These are phyloP conservation scores for Onthophagus taurus DNA, from an alignment of 1,140 invertebrate genomes.

Conservation along the genomic window DNA sequence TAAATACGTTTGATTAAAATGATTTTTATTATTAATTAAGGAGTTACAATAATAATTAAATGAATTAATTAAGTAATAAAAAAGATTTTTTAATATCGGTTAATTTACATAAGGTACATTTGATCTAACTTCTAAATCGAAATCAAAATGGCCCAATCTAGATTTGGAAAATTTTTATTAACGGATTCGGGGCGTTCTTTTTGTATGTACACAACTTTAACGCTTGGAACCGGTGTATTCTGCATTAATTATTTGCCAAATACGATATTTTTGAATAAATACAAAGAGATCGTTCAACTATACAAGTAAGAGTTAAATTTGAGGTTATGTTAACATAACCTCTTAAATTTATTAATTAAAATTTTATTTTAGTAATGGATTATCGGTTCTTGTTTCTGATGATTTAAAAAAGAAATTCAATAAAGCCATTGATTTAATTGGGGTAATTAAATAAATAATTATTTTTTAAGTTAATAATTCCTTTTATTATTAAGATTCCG, in stretches of 20 bases:
- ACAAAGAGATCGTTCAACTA: conserved; percentile 41
- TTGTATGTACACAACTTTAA: conserved; percentile 17
- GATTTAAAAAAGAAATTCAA: conserved; percentile 36
- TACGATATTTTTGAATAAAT: conserved; percentile 42
- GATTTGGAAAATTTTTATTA: conserved; percentile 24
- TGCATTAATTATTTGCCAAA: conserved; percentile 39
- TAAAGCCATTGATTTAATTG: conserved; percentile 41
- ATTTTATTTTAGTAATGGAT: conserved; percentile 37
- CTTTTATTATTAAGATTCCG: conserved; percentile 35
- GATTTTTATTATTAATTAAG: too few relatives aligned
- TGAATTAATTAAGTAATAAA: too few relatives aligned
- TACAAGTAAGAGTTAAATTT: conserved; percentile 28
- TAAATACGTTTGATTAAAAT: too few relatives aligned
- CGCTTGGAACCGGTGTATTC: conserved; percentile 23
- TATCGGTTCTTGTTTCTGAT: conserved; percentile 36
- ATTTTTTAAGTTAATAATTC: background rate
- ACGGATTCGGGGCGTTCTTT: conserved; percentile 28
- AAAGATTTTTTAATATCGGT: background rate
- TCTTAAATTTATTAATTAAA: conserved; percentile 8
- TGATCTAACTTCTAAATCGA: background rate
- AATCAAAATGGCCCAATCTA: conserved; percentile 8
- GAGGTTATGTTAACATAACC: conserved; percentile 3
- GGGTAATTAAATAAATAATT: conserved; percentile 19
- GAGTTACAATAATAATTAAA: too few relatives aligned
- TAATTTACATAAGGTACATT: background rate